Evolutionary conservation across 92 coral and sea anemone genomes (phyloP), one percentile per base, ranked within the genome.

Genomic region (Porites cylindrica): DNA sequence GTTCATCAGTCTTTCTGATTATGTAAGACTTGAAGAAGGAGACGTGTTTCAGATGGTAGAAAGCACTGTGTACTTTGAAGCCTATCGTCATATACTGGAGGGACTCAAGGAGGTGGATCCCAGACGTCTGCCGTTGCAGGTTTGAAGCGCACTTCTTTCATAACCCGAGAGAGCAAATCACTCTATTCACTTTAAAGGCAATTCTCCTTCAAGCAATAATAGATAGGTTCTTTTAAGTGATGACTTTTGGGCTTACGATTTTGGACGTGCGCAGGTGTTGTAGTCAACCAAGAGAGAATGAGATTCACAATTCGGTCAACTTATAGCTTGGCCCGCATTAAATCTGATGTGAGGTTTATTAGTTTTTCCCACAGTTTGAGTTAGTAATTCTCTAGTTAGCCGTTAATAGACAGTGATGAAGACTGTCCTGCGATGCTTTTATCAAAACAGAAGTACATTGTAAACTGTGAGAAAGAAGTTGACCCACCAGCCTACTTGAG

Each of bases 51-150:
- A 97, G 66, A 97, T 97, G 98, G 99, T 97, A 52, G 99, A 97
- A 83, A 95, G 98, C 11, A 95, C 99, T 23, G 98, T 93, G 11
- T 97, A 93, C 66, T 97, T 95, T 88, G 99, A 97, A 90, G 97
- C 99, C 16, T 97, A 95, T 86, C 95, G 94, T 64, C 99, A 91
- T 71, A 93, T 95, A 16, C 87, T 97, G 32, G 88, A 90, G 76
- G 99, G 98, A 26, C 86, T 97, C 8, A 89, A 92, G 77, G 89
- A 88, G 59, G 78, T 84, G 2, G 78, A 88, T 10, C 92, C 93
- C 6, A 72, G 61, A 12, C 61, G 60, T 17, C 67, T 97, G 8
- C 99, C 99, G 29, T 95, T 97, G 77, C 94, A 96, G 97, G 99
- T 77, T 32, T 51, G 47, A 47, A 20, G 56, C 13, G 47, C 16